phyloP scores from a whole-genome alignment of 2,888 invertebrate species.

The Polydrusus cervinus region DNA sequence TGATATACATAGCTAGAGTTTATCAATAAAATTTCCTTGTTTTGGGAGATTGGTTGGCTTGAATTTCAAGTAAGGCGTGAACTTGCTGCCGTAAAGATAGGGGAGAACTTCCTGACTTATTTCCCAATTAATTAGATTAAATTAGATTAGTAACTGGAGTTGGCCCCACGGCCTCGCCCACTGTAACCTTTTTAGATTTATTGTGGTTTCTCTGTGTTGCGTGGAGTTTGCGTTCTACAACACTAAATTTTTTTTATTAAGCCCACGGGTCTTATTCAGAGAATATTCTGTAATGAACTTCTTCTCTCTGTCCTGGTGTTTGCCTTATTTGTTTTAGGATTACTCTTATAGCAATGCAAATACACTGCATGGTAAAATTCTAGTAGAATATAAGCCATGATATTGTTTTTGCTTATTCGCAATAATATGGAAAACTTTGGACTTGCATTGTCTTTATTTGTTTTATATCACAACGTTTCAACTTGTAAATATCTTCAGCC shows the following conservation, averaged over 20 bases:
- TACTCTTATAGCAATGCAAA: no score
- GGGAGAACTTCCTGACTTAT: slow-evolving; percentile 14
- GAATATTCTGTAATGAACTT: not conserved
- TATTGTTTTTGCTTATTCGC: not conserved
- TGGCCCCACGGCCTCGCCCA: slow-evolving; percentile 8
- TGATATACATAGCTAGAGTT: slow-evolving; percentile 1
- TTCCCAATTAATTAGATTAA: slow-evolving; percentile 14
- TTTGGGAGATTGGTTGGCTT: slow-evolving; percentile 6
- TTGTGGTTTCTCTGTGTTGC: slow-evolving; percentile 3
- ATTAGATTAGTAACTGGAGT: slow-evolving; percentile 12
- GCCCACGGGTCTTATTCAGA: not conserved
- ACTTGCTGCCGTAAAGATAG: slow-evolving; percentile 9
- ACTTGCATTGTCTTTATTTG: no score
- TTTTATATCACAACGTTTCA: no score
- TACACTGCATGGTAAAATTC: not conserved
- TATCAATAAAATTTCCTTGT: slow-evolving; percentile 8
- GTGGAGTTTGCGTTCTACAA: not conserved
- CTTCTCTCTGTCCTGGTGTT: no score
- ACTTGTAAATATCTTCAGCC: no score
- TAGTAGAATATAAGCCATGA: not conserved
- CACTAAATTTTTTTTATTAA: not conserved
- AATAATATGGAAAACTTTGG: not conserved
- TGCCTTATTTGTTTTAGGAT: no score
- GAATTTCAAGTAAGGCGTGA: slow-evolving; percentile 11
- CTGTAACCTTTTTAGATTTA: slow-evolving; percentile 18